Evolutionary conservation across 1,140 invertebrate species (phyloP), one percentile per base, ranked within the genome.

Genomic region (Diorhabda elongata): DNA sequence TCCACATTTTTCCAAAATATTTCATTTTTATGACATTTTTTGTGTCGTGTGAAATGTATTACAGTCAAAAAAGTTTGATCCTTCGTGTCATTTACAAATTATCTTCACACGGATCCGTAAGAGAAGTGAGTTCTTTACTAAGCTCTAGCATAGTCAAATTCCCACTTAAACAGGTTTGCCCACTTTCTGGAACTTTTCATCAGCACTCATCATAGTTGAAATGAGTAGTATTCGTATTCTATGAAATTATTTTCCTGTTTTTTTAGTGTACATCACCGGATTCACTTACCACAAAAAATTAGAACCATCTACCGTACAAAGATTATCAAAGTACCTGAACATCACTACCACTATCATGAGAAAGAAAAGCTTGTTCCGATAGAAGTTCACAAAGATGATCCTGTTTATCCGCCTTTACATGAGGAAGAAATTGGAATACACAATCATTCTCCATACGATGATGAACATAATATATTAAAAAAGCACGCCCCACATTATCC

Each of bases 301-400:
- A 78, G 76, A 68, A 78, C 78, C 6, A 62, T 80, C 42, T 78
- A 78, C 64, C 76, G 73, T 63, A 80, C 79, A 5, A 80, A 80
- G 75, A 72, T 78, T 7, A 72, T 80, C 9, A 80, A 80, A 72
- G 73, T 80, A 7, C 78, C 78, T 0, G 74, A 79, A 61, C 78
- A 79, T 67, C 79, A 80, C 61, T 78, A 80, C 59, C 75, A 80
- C 58, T 75, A 77, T 61, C 77, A 80, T 66, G 75, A 79, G 47
- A 75, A 76, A 45, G 74, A 75, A 65, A 76, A 75, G 47, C 69
- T 70, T 7, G 70, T 80, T 42, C 61, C 44, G 2, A 11, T 68
- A 3, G 68, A 70, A 44, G 47, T 42, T 26, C 73, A 67, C 5
- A 71, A 74, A 57, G 44, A 68, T 2, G 72, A 73, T 4, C 64